Conservation (phyloP, 2,888 invertebrate species). For the Exephanes ischioxanthus region DNA sequence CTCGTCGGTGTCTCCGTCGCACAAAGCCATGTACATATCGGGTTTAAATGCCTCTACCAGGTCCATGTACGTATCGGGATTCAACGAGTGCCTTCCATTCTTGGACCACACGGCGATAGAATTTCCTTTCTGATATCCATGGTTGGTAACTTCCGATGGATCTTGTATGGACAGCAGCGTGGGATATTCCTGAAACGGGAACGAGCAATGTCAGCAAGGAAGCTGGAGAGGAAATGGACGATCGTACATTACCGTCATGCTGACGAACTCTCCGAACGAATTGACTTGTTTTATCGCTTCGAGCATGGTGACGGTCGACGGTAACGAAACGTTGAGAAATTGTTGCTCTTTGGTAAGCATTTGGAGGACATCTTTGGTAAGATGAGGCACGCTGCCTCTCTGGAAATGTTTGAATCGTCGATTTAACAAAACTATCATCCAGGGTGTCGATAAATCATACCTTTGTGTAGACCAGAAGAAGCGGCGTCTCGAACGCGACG, state of each 20-base stretch:
- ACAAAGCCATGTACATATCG: constrained; percentile 92
- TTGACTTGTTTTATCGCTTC: constrained; percentile 89
- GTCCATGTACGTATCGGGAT: constrained; percentile 91
- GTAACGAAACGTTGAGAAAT: constrained; percentile 90
- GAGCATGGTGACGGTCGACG: constrained; percentile 89
- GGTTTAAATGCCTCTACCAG: constrained; percentile 92
- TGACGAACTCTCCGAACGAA: constrained; percentile 88
- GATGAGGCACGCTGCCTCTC: constrained; percentile 93
- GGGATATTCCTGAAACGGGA: constrained; percentile 84
- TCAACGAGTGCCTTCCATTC: constrained; percentile 90
- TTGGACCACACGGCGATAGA: constrained; percentile 92
- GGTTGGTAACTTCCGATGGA: constrained; percentile 88
- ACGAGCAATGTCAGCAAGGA: constrained; percentile 1
- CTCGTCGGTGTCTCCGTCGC: constrained; percentile 91
- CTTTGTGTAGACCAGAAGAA: constrained; percentile 91
- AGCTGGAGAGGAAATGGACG: not conserved
- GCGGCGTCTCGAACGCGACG: constrained; percentile 90
- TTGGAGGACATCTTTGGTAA: constrained; percentile 91
- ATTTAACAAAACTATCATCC: not conserved
- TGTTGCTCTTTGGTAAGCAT: constrained; percentile 88
- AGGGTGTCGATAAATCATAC: constrained; percentile 81
- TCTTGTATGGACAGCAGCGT: constrained; percentile 89
- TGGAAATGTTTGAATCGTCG: constrained; percentile 80
- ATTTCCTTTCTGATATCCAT: constrained; percentile 90
- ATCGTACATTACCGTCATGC: constrained; percentile 83